These are phyloP conservation scores for Orius insidiosus DNA, from an alignment of 1,140 invertebrate genomes.

Conservation along the genomic window DNA sequence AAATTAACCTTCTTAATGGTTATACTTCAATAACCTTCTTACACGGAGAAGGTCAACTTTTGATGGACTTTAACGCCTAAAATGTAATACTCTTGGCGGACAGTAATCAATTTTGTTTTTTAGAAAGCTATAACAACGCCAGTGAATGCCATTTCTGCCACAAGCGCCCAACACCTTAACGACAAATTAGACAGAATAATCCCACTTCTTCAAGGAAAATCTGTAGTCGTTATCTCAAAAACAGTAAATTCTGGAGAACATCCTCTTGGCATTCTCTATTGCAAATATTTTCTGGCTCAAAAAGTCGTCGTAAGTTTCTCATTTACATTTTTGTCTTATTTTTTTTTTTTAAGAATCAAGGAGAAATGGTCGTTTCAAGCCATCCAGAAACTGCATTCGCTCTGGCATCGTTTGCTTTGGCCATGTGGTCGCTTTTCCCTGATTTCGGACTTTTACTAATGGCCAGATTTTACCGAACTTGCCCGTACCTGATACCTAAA, in stretches of 20 bases:
- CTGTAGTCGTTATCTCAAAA: constrained; percentile 36
- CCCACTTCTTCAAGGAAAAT: constrained; percentile 47
- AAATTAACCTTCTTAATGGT: too few species aligned
- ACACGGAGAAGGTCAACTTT: too few species aligned
- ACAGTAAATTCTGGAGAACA: constrained; percentile 40
- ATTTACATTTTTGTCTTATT: neutral
- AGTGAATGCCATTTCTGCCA: constrained; percentile 65
- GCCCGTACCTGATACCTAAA: constrained; percentile 72
- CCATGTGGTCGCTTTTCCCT: constrained; percentile 58
- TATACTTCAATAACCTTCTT: too few species aligned
- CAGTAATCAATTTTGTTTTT: constrained; percentile 15
- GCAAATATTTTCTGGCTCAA: constrained; percentile 46
- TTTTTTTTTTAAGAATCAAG: constrained; percentile 39
- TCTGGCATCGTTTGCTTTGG: constrained; percentile 55
- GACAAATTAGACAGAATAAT: constrained; percentile 61
- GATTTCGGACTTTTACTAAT: constrained; percentile 62
- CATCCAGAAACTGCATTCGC: constrained; percentile 70
- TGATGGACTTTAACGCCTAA: too few species aligned
- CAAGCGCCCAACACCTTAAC: constrained; percentile 42
- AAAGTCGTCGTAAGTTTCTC: constrained; percentile 45
- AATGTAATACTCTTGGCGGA: too few species aligned
- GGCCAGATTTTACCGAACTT: constrained; percentile 54
- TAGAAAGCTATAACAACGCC: constrained; percentile 71
- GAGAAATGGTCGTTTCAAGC: constrained; percentile 59
- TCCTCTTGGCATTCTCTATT: constrained; percentile 49